These are phyloP conservation scores for Tachysurus fulvidraco DNA, from an alignment of 2,113 vertebrate genomes.

Conservation along the genomic window DNA sequence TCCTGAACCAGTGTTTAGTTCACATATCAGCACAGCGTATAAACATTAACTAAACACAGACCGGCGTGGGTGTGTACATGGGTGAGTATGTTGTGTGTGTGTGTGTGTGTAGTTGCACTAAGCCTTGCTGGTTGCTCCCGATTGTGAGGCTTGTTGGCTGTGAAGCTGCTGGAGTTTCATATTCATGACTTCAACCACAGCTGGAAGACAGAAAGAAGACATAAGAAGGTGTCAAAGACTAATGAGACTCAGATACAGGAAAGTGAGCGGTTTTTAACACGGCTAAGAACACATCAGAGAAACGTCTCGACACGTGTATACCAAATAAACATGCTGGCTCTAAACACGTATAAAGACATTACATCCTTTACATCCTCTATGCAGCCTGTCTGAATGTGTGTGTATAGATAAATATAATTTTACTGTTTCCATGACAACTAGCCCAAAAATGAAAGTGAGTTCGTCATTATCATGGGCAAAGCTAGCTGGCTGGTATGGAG, in stretches of 20 bases:
- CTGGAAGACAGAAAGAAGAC: constrained; percentile 64
- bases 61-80: neutral
- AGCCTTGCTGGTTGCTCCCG: constrained; percentile 75
- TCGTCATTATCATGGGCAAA: neutral
- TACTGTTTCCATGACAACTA: neutral
- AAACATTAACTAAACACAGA: neutral
- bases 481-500: neutral
- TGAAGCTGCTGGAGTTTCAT: constrained; percentile 91
- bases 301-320: too few relatives aligned
- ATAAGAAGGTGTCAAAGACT: neutral
- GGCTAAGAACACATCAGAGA: too few relatives aligned
- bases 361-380: too few relatives aligned
- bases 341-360: too few relatives aligned
- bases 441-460: too few relatives aligned
- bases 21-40: neutral
- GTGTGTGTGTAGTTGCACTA: constrained; percentile 53
- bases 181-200: constrained; percentile 90
- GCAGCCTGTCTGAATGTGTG: neutral
- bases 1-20: neutral
- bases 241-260: neutral
- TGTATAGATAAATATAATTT: neutral
- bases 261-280: too few relatives aligned
- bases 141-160: constrained; percentile 78
- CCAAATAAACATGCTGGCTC: too few relatives aligned
- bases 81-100: neutral